Conservation (phyloP, 1,140 invertebrate species). For the Calephelis virginiensis region DNA sequence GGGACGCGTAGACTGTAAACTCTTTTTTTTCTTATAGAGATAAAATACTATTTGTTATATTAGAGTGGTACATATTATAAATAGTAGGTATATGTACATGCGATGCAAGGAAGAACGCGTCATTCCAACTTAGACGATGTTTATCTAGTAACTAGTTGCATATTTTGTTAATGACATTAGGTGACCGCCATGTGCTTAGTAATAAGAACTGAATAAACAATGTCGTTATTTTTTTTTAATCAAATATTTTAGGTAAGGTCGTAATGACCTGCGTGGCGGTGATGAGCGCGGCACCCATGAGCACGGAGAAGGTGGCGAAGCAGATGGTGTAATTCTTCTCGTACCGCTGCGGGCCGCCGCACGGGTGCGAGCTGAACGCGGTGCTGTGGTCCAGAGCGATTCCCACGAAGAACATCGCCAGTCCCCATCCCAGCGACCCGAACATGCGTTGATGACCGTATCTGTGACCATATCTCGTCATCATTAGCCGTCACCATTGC, state of each 20-base stretch:
- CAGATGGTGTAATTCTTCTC: conserved; percentile 99
- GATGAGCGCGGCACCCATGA: conserved; percentile 97
- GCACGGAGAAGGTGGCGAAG: conserved; percentile 97
- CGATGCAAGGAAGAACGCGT: too few relatives aligned
- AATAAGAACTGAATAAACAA: too few relatives aligned
- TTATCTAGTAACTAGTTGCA: too few relatives aligned
- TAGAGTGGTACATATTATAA: too few relatives aligned
- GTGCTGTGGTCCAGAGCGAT: conserved; percentile 98
- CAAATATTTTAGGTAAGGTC: neutral
- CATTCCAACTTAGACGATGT: too few relatives aligned
- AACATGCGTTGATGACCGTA: conserved; percentile 99
- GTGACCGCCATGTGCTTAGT: too few relatives aligned
- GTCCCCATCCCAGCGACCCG: conserved; percentile 97
- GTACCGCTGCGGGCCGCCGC: conserved; percentile 89
- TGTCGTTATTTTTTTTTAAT: too few relatives aligned
- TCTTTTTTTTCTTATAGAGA: too few relatives aligned
- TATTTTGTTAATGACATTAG: too few relatives aligned
- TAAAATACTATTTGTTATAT: too few relatives aligned
- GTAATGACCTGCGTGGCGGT: conserved; percentile 88
- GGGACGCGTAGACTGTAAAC: too few relatives aligned
- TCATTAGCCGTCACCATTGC: neutral
- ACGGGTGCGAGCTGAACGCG: conserved; percentile 93
- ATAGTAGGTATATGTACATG: too few relatives aligned
- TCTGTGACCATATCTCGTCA: conserved; percentile 46
- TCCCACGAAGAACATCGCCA: conserved; percentile 99